These are phyloP conservation scores for Dorcus parallelipipedus DNA, from an alignment of 2,888 invertebrate species.

Conservation along the genomic window DNA sequence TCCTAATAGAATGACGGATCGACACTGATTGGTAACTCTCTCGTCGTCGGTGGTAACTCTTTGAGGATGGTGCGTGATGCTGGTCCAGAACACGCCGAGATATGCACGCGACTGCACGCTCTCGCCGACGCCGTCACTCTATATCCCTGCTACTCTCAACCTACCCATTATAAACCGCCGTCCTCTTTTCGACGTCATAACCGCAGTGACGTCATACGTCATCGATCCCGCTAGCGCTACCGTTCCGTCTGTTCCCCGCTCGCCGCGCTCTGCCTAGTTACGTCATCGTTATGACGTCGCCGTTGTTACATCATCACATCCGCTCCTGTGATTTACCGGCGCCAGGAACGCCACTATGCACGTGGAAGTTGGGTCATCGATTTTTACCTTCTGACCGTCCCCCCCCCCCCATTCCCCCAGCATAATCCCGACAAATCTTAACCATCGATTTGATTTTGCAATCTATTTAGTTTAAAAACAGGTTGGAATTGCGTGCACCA, in stretches of 20 bases:
- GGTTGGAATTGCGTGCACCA: too few species aligned
- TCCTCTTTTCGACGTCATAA: conserved; percentile 41
- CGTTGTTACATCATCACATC: conserved; percentile 32
- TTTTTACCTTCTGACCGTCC: too few species aligned
- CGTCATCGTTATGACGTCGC: conserved; percentile 31
- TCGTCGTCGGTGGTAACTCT: conserved; percentile 17
- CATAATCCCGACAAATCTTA: too few species aligned
- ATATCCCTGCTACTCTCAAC: conserved; percentile 46
- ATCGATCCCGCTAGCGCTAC: conserved; percentile 40
- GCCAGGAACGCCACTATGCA: not conserved
- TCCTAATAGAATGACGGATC: not conserved
- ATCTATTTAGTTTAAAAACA: too few species aligned
- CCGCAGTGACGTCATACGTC: conserved; percentile 42
- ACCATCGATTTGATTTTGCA: too few species aligned
- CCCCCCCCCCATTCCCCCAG: too few species aligned
- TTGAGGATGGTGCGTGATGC: conserved; percentile 17
- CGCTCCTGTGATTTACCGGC: conserved; percentile 4
- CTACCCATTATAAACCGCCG: conserved; percentile 46
- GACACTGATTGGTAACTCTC: conserved; percentile 10
- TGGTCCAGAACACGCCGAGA: conserved; percentile 31
- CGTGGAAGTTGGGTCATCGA: too few species aligned
- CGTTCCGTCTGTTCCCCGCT: conserved; percentile 28
- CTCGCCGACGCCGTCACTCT: conserved; percentile 40
- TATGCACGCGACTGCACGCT: conserved; percentile 37
- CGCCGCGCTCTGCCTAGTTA: conserved; percentile 24